Evolutionary conservation across 2,888 invertebrate species (phyloP).

Genomic region (Heteromyza rotundicornis): DNA sequence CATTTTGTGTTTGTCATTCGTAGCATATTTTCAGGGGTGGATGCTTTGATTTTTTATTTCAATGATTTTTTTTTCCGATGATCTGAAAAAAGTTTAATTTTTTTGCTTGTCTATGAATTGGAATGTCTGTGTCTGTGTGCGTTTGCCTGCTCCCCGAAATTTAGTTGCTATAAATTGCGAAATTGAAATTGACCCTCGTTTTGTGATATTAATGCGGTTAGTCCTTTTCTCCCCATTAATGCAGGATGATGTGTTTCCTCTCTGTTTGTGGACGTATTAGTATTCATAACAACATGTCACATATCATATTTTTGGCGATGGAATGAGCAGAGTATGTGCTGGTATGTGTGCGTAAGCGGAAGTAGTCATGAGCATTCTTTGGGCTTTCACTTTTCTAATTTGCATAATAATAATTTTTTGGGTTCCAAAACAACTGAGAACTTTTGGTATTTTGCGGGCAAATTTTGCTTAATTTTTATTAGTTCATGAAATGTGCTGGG

Average conservation of each 20-base stretch:
- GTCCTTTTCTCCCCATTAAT: neutral
- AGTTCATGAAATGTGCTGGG: too few relatives aligned
- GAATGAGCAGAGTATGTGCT: too few relatives aligned
- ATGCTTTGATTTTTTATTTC: slow-evolving; percentile 6
- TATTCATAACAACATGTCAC: slow-evolving; percentile 55
- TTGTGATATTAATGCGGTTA: slow-evolving; percentile 3
- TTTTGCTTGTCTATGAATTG: neutral
- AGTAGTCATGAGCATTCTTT: too few relatives aligned
- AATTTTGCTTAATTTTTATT: too few relatives aligned
- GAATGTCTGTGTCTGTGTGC: neutral
- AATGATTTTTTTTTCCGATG: neutral
- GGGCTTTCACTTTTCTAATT: too few relatives aligned
- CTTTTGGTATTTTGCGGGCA: too few relatives aligned
- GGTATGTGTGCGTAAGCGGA: too few relatives aligned
- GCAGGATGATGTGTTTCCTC: slow-evolving; percentile 7
- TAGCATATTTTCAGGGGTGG: slow-evolving; percentile 10
- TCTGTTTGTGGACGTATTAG: slow-evolving; percentile 38
- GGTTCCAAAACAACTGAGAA: too few relatives aligned
- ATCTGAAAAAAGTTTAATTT: neutral
- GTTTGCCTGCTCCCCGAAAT: slow-evolving; percentile 10
- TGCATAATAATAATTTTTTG: too few relatives aligned
- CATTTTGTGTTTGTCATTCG: slow-evolving; percentile 3
- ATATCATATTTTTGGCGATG: slow-evolving; percentile 46
- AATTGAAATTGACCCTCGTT: slow-evolving; percentile 9
- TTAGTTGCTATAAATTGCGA: slow-evolving; percentile 7